These are phyloP conservation scores for Holacanthella duospinosa DNA, from an alignment of 2,888 invertebrate genomes.

Conservation along the genomic window DNA sequence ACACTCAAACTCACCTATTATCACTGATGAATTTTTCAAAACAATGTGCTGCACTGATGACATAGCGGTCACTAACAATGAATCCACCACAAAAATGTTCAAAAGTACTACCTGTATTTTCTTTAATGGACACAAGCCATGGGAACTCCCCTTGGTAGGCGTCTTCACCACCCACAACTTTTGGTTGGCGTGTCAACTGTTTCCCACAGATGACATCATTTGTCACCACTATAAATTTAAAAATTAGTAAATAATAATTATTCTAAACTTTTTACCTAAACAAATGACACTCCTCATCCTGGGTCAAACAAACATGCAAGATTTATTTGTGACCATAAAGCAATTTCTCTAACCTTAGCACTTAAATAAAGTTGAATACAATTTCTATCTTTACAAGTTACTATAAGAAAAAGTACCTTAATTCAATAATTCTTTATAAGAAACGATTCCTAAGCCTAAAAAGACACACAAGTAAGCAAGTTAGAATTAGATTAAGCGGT, in stretches of 20 bases:
- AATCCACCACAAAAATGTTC: conserved; percentile 21
- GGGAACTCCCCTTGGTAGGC: conserved; percentile 21
- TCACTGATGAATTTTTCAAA: conserved; percentile 10
- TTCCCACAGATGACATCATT: conserved; percentile 26
- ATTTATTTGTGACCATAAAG: background rate
- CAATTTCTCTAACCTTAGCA: background rate
- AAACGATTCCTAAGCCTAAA: too few species aligned
- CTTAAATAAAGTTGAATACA: background rate
- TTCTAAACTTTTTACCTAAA: background rate
- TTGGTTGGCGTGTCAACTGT: conserved; percentile 21
- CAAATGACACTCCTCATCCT: background rate
- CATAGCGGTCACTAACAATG: conserved; percentile 17
- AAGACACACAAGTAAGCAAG: too few species aligned
- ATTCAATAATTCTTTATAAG: too few species aligned
- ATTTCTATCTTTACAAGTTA: background rate
- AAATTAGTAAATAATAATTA: background rate
- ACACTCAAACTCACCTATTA: conserved; percentile 7
- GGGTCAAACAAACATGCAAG: background rate
- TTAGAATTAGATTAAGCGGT: conserved; percentile 32
- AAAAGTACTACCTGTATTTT: conserved; percentile 10
- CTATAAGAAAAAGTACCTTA: too few species aligned
- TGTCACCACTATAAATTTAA: conserved; percentile 13
- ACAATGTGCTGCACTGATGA: conserved; percentile 24
- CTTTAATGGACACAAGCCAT: conserved; percentile 24
- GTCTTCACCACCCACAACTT: conserved; percentile 19